These are phyloP conservation scores for Nymphalis c-album DNA, from an alignment of 2,888 invertebrate species.

Conservation along the genomic window DNA sequence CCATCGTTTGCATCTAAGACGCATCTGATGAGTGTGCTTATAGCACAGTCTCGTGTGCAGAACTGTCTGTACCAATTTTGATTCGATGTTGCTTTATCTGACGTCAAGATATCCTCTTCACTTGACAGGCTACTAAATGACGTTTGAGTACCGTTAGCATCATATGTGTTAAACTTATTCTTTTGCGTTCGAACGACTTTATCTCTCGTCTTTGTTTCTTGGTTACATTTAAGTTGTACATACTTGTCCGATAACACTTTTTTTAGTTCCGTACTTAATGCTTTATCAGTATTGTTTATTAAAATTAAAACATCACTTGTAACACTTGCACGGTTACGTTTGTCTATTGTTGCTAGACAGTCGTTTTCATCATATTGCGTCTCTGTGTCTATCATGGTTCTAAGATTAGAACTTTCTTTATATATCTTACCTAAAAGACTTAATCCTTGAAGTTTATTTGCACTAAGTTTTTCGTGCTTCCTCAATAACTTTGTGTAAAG, in stretches of 20 bases:
- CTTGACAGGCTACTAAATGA: constrained; percentile 30
- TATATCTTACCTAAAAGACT: constrained; percentile 64
- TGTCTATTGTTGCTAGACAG: constrained; percentile 17
- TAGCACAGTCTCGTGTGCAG: constrained; percentile 47
- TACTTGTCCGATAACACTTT: not conserved
- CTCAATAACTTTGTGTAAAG: constrained; percentile 58
- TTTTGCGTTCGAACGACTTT: not conserved
- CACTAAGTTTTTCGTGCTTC: constrained; percentile 54
- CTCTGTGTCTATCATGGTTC: constrained; percentile 41
- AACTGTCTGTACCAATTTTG: constrained; percentile 46
- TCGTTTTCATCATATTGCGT: constrained; percentile 48
- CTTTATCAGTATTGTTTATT: constrained; percentile 30
- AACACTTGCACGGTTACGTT: constrained; percentile 25
- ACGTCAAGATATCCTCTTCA: constrained; percentile 28
- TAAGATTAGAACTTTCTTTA: constrained; percentile 47
- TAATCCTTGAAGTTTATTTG: constrained; percentile 50
- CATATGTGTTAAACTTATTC: not conserved
- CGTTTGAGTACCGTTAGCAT: constrained; percentile 35
- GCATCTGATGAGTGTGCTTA: constrained; percentile 49
- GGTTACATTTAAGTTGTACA: constrained; percentile 21
- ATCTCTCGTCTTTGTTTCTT: not conserved
- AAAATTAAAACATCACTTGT: constrained; percentile 20
- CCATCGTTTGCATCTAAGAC: constrained; percentile 41
- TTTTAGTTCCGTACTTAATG: constrained; percentile 29
- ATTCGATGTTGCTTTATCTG: constrained; percentile 47